Conservation (phyloP, 2,113 vertebrate genomes). For the Cynopterus brachyotis region DNA sequence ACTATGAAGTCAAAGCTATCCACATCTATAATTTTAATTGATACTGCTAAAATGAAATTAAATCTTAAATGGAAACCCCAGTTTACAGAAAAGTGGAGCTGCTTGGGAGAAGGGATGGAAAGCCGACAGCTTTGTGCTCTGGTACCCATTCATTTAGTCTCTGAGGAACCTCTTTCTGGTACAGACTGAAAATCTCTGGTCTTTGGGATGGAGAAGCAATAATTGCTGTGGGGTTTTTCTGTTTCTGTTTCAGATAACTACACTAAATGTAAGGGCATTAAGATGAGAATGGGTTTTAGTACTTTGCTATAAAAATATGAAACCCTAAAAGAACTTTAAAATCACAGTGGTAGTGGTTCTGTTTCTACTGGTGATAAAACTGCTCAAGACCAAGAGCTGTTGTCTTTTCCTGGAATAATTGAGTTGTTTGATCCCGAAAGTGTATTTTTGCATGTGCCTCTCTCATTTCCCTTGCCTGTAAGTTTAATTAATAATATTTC, state of each 20-base stretch:
- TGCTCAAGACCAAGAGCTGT: not conserved
- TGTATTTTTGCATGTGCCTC: slow-evolving; percentile 13
- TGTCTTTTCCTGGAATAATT: slow-evolving; percentile 39
- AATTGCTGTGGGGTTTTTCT: not conserved
- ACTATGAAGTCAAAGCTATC: not conserved
- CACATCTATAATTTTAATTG: slow-evolving; percentile 21
- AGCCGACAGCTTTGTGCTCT: not conserved
- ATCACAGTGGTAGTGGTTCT: not conserved
- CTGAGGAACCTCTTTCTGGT: not conserved
- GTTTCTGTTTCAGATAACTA: not conserved
- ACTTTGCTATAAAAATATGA: slow-evolving; percentile 45
- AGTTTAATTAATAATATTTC: not conserved
- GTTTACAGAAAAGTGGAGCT: not conserved
- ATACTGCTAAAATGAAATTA: not conserved
- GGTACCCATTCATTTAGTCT: not conserved
- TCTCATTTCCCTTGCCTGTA: not conserved
- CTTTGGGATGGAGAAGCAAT: not conserved
- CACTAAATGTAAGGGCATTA: not conserved
- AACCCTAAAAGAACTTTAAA: slow-evolving; percentile 36
- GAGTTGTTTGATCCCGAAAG: not conserved
- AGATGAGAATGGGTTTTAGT: slow-evolving; percentile 12
- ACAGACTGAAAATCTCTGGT: not conserved
- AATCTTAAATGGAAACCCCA: slow-evolving; percentile 17
- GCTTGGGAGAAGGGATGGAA: not conserved
- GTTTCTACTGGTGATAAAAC: slow-evolving; percentile 54